Percentiles rank a stretch among this genome's conserved stretches.
Evolutionary conservation across 2,888 invertebrate species (phyloP).

Genomic region (Trissonchulus sp.): DNA sequence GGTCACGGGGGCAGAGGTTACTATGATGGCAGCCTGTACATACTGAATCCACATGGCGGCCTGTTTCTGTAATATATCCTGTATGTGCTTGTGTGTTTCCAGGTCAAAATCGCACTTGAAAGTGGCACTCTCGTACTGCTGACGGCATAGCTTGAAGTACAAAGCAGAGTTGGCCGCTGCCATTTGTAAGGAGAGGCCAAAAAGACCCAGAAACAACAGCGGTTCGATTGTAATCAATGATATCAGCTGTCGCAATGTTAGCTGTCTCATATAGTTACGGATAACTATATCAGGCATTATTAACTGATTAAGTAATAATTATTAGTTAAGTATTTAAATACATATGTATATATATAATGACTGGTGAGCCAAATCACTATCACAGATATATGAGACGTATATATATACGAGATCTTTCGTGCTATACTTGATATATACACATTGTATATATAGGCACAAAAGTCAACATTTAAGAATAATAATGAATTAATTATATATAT

Average conservation of each 20-base stretch:
- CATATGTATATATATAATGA: too few relatives aligned
- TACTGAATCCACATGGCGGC: neutral
- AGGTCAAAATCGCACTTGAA: neutral
- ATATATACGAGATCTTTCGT: too few relatives aligned
- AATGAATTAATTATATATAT: too few relatives aligned
- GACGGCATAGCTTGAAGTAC: neutral
- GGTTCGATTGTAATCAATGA: neutral
- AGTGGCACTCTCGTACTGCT: neutral
- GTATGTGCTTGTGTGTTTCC: neutral
- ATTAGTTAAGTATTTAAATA: too few relatives aligned
- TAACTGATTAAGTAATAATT: too few relatives aligned
- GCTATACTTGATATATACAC: too few relatives aligned
- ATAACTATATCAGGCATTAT: too few relatives aligned
- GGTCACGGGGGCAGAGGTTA: neutral
- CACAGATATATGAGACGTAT: too few relatives aligned
- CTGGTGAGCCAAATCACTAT: too few relatives aligned
- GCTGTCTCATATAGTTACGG: too few relatives aligned
- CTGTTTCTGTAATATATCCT: neutral
- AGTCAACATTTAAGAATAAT: too few relatives aligned
- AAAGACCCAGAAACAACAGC: neutral
- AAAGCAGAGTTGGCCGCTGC: neutral
- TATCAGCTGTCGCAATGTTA: neutral
- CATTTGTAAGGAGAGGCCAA: neutral
- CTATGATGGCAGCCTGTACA: neutral
- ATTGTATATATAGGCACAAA: too few relatives aligned